A percentile compares a stretch with the other conserved stretches of the same genome.
Evolutionary conservation across 2,888 invertebrate genomes (phyloP).

Genomic region (Tiphia femorata): DNA sequence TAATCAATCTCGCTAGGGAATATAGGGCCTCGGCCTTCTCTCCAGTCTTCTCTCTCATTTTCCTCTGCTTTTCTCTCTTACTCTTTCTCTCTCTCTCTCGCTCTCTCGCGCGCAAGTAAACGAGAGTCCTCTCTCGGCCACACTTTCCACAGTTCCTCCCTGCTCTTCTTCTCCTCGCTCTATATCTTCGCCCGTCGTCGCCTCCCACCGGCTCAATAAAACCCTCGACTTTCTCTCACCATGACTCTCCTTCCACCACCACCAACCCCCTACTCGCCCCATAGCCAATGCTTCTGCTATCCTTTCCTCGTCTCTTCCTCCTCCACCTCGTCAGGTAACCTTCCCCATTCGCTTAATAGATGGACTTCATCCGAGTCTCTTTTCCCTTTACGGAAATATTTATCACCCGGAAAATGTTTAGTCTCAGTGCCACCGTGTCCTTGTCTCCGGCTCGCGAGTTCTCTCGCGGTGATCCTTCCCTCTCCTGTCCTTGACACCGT

Average conservation of each 20-base stretch:
- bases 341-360: constrained; percentile 16
- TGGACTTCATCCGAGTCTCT: constrained; percentile 15
- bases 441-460: neutral
- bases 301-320: neutral
- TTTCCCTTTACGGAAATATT: constrained; percentile 28
- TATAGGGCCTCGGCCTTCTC: constrained; percentile 4
- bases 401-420: constrained; percentile 26
- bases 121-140: constrained; percentile 7
- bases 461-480: neutral
- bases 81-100: neutral
- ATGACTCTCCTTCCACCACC: neutral
- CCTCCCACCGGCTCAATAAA: constrained; percentile 17
- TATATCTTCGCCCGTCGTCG: neutral
- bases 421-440: too few species aligned
- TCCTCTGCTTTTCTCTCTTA: neutral
- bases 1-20: constrained; percentile 32
- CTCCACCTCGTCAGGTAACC: neutral
- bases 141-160: constrained; percentile 1
- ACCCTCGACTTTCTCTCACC: neutral
- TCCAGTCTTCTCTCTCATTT: neutral
- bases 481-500: neutral
- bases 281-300: neutral
- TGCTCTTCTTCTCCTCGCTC: neutral
- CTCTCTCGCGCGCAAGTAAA: constrained; percentile 9
- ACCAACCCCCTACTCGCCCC: neutral